Percentiles rank a stretch among this genome's conserved stretches.
phyloP scores from a whole-genome alignment of 2,797 vertebrate species.

The Poeciliopsis paucimaculata region DNA sequence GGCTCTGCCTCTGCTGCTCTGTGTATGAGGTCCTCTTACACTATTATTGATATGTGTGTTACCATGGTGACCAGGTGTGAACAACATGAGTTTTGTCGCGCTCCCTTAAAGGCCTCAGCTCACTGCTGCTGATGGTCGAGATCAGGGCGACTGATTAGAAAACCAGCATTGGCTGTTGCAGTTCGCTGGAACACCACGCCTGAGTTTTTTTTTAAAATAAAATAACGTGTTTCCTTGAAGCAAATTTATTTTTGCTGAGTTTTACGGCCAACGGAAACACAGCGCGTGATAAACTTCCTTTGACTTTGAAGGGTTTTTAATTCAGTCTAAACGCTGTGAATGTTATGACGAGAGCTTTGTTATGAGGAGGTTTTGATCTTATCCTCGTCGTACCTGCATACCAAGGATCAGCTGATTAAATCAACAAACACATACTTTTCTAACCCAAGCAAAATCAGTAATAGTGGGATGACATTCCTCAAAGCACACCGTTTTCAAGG shows the following conservation, averaged over 20 bases:
- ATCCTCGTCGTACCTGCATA: background rate
- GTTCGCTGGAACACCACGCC: too few species aligned
- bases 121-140: background rate
- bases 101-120: background rate
- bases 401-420: background rate
- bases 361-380: background rate
- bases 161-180: too few species aligned
- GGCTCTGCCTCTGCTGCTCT: background rate
- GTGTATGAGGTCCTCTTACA: background rate
- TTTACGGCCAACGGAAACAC: too few species aligned
- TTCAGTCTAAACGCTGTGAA: background rate
- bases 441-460: background rate
- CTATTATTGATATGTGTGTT: background rate
- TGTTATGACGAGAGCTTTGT: background rate
- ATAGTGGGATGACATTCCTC: background rate
- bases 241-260: too few species aligned
- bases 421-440: background rate
- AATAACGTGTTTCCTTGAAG: too few species aligned
- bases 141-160: background rate
- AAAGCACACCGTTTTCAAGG: background rate
- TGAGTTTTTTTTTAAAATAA: too few species aligned
- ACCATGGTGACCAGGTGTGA: background rate
- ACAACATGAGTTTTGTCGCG: background rate
- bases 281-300: background rate
- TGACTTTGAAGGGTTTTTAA: background rate